These are phyloP conservation scores for Centropyge bicolor DNA, from an alignment of 2,797 vertebrate genomes.

Conservation along the genomic window DNA sequence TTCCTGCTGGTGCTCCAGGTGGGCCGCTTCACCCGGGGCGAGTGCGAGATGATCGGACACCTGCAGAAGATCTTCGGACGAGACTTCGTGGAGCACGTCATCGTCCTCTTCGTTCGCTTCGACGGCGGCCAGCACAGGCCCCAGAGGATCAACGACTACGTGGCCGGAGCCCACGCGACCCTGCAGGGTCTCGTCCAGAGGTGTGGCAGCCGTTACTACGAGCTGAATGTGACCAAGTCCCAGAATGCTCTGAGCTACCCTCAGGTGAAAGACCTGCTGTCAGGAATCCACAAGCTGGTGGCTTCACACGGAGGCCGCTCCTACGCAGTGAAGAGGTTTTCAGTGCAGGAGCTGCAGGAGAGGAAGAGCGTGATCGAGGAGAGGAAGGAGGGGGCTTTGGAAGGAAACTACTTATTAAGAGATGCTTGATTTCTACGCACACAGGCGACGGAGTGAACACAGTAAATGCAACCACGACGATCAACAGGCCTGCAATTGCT, in stretches of 20 bases:
- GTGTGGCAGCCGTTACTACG: conserved; percentile 66
- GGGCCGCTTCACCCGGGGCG: conserved; percentile 70
- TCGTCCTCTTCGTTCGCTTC: conserved; percentile 61
- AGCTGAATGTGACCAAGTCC: conserved; percentile 52
- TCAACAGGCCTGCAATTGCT: not conserved
- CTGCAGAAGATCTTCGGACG: conserved; percentile 70
- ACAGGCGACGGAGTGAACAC: too few species aligned
- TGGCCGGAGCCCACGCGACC: conserved; percentile 42
- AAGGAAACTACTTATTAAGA: conserved; percentile 43
- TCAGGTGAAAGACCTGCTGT: conserved; percentile 69
- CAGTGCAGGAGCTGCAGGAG: conserved; percentile 60
- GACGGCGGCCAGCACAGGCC: conserved; percentile 27
- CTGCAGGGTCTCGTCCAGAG: conserved; percentile 59
- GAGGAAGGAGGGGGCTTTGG: conserved; percentile 5
- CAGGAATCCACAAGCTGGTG: conserved; percentile 58
- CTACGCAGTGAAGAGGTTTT: conserved; percentile 49
- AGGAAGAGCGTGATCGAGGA: conserved; percentile 28
- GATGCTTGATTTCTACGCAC: conserved; percentile 4
- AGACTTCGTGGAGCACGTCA: conserved; percentile 45
- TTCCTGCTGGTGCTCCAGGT: conserved; percentile 71
- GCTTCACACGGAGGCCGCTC: conserved; percentile 59
- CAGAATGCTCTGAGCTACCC: conserved; percentile 57
- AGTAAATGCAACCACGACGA: not conserved
- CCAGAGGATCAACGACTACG: conserved; percentile 55
- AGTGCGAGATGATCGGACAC: conserved; percentile 57